Conservation (phyloP, 2,888 invertebrate species). For the Drosophila siamana region DNA sequence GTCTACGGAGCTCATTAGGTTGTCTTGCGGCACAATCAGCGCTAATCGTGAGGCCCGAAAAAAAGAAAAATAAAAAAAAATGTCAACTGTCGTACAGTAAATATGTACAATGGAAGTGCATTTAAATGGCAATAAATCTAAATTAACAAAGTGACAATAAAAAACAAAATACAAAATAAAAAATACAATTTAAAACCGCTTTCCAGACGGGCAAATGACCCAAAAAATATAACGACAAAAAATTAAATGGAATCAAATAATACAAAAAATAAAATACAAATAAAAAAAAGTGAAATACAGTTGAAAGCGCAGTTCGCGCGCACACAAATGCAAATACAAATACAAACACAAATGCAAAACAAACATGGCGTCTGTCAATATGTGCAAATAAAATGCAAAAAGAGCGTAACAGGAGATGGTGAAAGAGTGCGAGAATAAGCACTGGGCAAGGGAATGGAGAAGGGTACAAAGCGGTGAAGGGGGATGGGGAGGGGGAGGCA, state of each 20-base stretch:
- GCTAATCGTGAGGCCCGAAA: constrained; percentile 33
- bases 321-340: constrained; percentile 13
- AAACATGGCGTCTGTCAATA: constrained; percentile 68
- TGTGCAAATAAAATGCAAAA: constrained; percentile 44
- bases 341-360: constrained; percentile 40
- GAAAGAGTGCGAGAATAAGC: constrained; percentile 7
- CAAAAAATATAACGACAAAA: constrained; percentile 48
- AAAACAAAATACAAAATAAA: constrained; percentile 37
- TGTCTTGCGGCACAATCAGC: constrained; percentile 41
- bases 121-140: constrained; percentile 74
- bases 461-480: no score
- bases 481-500: neutral
- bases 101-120: constrained; percentile 64
- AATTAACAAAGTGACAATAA: constrained; percentile 68
- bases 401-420: constrained; percentile 2
- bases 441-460: no score
- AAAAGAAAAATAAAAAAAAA: constrained; percentile 3
- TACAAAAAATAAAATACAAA: constrained; percentile 45
- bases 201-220: constrained; percentile 75
- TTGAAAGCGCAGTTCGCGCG: constrained; percentile 36
- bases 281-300: constrained; percentile 50
- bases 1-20: constrained; percentile 46
- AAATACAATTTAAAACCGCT: constrained; percentile 29
- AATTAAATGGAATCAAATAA: constrained; percentile 31
- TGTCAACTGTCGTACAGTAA: constrained; percentile 44